Percentiles rank a stretch among this genome's conserved stretches.
These are phyloP conservation scores for Drosophila parabipectinata DNA, from an alignment of 1,140 invertebrate species.

Conservation along the genomic window DNA sequence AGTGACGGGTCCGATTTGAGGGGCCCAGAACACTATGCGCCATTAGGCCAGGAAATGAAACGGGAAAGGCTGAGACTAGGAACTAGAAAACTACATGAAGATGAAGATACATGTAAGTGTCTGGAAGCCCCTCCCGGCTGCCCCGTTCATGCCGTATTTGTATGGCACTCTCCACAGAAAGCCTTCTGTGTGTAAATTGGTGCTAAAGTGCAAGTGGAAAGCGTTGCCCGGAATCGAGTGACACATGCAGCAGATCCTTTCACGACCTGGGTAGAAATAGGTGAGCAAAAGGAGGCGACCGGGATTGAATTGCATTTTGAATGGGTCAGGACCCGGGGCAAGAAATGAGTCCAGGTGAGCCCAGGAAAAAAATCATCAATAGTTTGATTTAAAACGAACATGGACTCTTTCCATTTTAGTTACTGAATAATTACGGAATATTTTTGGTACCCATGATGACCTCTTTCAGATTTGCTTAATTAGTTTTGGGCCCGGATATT, in stretches of 20 bases:
- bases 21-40: constrained; percentile 42
- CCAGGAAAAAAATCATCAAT: constrained; percentile 3
- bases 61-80: constrained; percentile 7
- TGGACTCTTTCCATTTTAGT: constrained; percentile 6
- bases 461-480: constrained; percentile 28
- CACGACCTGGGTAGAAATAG: constrained; percentile 1
- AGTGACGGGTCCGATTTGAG: constrained; percentile 6
- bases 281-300: neutral
- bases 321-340: neutral
- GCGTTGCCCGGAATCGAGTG: constrained; percentile 34
- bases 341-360: neutral
- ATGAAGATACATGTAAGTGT: constrained; percentile 28
- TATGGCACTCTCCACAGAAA: constrained; percentile 2
- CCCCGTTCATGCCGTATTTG: neutral
- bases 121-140: neutral
- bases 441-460: constrained; percentile 20
- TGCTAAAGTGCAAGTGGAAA: constrained; percentile 44
- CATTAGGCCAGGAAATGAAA: constrained; percentile 51
- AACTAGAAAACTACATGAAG: constrained; percentile 20
- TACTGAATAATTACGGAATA: constrained; percentile 4
- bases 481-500: constrained; percentile 40
- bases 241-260: constrained; percentile 27
- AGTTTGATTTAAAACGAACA: neutral
- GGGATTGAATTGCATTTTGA: constrained; percentile 15
- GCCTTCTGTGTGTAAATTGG: constrained; percentile 35